A percentile compares a stretch with the other conserved stretches of the same genome.
Conservation (phyloP, 2,113 vertebrate genomes). For the Fukomys damarensis region DNA sequence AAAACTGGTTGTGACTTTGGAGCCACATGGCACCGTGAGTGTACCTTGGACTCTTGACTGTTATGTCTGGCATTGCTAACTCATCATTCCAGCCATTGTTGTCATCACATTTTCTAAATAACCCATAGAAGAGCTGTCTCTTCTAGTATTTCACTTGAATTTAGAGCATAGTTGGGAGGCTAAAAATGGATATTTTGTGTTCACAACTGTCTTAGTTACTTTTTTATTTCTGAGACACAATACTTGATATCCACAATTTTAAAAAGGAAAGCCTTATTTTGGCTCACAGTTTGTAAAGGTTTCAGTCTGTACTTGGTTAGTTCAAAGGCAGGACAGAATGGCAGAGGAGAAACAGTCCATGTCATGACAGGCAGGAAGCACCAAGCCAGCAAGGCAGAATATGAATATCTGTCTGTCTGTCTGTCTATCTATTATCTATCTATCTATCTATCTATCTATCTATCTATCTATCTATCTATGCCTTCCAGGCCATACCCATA, state of each 20-base stretch:
- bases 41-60: too few relatives aligned
- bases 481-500: background rate
- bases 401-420: fast-evolving
- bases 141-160: background rate
- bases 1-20: background rate
- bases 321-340: background rate
- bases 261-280: background rate
- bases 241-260: background rate
- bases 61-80: background rate
- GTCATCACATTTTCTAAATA: background rate
- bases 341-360: background rate
- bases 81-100: fast-evolving
- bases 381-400: background rate
- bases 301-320: background rate
- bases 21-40: fast-evolving
- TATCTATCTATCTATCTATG: too few relatives aligned
- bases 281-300: background rate
- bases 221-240: background rate
- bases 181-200: background rate
- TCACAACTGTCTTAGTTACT: background rate
- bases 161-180: background rate
- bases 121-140: background rate
- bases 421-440: too few relatives aligned
- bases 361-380: background rate
- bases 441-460: too few relatives aligned